Evolutionary conservation across 2,888 invertebrate species (phyloP).

Genomic region (Alentia gelatinosa): DNA sequence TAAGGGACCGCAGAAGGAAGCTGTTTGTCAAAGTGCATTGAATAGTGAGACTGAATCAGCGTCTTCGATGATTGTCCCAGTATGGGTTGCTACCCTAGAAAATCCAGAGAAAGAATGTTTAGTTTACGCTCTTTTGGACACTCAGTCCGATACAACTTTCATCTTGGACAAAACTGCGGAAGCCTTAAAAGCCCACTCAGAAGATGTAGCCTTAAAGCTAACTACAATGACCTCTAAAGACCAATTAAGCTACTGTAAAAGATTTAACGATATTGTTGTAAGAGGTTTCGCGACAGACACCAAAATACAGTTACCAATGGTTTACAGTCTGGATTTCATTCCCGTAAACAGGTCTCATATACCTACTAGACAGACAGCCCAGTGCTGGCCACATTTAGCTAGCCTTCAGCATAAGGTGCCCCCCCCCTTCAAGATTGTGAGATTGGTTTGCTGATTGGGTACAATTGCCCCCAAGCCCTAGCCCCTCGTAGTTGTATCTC

Average conservation of each 20-base stretch:
- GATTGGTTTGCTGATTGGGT: conserved; percentile 65
- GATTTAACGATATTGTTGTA: conserved; percentile 58
- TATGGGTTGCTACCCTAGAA: too few species aligned
- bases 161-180: conserved; percentile 56
- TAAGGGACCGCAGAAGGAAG: background rate
- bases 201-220: conserved; percentile 52
- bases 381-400: conserved; percentile 63
- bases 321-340: conserved; percentile 61
- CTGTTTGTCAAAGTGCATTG: background rate
- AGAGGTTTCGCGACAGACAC: conserved; percentile 55
- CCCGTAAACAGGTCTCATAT: conserved; percentile 65
- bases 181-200: conserved; percentile 52
- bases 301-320: conserved; percentile 60
- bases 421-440: conserved; percentile 59
- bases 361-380: conserved; percentile 62
- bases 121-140: conserved; percentile 66
- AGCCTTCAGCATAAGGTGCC: conserved; percentile 59
- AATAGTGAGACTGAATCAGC: background rate
- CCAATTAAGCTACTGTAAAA: conserved; percentile 5
- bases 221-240: conserved; percentile 62
- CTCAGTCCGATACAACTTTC: conserved; percentile 65
- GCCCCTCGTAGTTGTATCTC: background rate
- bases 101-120: conserved; percentile 61
- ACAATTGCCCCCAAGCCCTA: conserved; percentile 65
- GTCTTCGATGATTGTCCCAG: conserved; percentile 61